phyloP scores from a whole-genome alignment of 23 tunicate species.

The Ascidia mentula region DNA sequence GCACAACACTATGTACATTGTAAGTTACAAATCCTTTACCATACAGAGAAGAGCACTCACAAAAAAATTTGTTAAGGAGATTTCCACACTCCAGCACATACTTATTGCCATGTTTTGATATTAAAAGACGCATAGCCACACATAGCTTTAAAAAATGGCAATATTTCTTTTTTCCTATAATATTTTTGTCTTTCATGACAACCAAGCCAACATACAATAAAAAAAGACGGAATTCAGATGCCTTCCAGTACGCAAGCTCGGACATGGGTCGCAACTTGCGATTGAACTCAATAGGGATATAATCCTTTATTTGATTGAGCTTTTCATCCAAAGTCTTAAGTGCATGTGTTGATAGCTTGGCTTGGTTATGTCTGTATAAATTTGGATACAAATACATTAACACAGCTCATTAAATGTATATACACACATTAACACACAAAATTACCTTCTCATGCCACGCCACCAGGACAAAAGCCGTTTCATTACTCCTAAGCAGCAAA shows the following conservation, averaged over 20 bases:
- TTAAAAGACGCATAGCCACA: not conserved
- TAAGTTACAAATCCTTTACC: not conserved
- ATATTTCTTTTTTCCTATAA: not conserved
- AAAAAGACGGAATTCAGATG: slow-evolving; percentile 38
- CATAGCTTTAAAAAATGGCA: not conserved
- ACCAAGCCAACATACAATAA: slow-evolving; percentile 8
- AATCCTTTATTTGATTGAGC: not conserved
- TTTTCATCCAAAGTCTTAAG: not conserved
- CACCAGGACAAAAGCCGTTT: slow-evolving; percentile 26
- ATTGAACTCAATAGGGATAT: slow-evolving; percentile 29
- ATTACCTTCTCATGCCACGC: slow-evolving; percentile 13
- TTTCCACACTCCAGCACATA: slow-evolving; percentile 2
- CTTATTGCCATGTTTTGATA: not conserved
- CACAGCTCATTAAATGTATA: not conserved
- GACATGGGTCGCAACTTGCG: slow-evolving; percentile 13
- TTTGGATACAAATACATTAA: not conserved
- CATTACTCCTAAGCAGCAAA: slow-evolving; percentile 35
- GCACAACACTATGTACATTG: not conserved
- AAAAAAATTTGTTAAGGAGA: slow-evolving; percentile 15
- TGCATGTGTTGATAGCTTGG: not conserved
- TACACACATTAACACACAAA: not conserved
- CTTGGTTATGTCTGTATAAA: slow-evolving; percentile 2
- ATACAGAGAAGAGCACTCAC: not conserved
- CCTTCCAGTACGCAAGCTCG: slow-evolving; percentile 40
- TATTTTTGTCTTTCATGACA: not conserved